These are phyloP conservation scores for Flexamia atlantica DNA, from an alignment of 2,888 invertebrate species.

Conservation along the genomic window DNA sequence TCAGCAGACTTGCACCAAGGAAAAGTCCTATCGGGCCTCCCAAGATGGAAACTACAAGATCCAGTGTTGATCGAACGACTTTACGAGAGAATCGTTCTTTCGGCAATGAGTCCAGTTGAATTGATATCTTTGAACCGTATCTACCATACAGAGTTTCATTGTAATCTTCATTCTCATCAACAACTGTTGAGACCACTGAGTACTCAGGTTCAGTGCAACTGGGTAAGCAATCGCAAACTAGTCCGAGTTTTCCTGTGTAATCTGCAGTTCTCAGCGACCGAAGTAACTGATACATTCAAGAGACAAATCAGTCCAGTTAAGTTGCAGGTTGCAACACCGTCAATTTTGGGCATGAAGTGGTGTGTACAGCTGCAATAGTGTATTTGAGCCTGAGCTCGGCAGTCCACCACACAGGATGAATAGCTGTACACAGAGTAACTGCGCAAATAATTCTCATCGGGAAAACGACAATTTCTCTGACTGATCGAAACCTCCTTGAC, in stretches of 20 bases:
- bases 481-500: slow-evolving; percentile 76
- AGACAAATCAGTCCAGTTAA: slow-evolving; percentile 79
- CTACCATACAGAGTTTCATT: slow-evolving; percentile 54
- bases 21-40: slow-evolving; percentile 89
- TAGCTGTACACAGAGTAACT: slow-evolving; percentile 79
- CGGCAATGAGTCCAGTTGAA: slow-evolving; percentile 78
- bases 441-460: slow-evolving; percentile 76
- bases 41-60: slow-evolving; percentile 83
- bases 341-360: slow-evolving; percentile 79
- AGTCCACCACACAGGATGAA: slow-evolving; percentile 79
- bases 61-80: slow-evolving; percentile 79
- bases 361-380: slow-evolving; percentile 81
- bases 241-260: slow-evolving; percentile 75
- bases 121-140: slow-evolving; percentile 73
- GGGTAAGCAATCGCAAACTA: slow-evolving; percentile 79
- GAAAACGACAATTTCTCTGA: slow-evolving; percentile 79
- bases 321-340: slow-evolving; percentile 76
- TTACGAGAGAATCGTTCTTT: slow-evolving; percentile 78
- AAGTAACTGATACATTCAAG: slow-evolving; percentile 75
- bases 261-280: slow-evolving; percentile 75
- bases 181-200: slow-evolving; percentile 73
- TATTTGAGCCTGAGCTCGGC: slow-evolving; percentile 77
- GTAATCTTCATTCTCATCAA: slow-evolving; percentile 48
- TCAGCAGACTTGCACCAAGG: slow-evolving; percentile 87
- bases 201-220: slow-evolving; percentile 80